These are phyloP conservation scores for Cisticola juncidis DNA, from an alignment of 2,113 vertebrate genomes.

Conservation along the genomic window DNA sequence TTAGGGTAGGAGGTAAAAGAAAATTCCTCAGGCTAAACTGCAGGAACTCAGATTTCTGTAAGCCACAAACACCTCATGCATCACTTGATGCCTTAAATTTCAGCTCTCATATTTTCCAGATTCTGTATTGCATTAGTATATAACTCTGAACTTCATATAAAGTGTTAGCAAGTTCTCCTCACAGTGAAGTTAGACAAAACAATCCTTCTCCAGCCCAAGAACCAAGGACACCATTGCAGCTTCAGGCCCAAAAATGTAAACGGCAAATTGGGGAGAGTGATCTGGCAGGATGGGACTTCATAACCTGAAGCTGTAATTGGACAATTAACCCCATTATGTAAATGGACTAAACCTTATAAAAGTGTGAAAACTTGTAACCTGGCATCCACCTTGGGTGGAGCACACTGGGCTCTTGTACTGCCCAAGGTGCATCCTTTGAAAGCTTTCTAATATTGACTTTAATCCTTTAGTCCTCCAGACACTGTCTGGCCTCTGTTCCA, in stretches of 20 bases:
- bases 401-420: neutral
- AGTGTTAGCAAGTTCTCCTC: neutral
- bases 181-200: neutral
- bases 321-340: neutral
- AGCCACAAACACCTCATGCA: accelerated
- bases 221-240: neutral
- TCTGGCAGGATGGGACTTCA: neutral
- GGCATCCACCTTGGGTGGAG: neutral
- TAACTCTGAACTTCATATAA: neutral
- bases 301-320: neutral
- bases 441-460: neutral
- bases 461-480: neutral
- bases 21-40: neutral
- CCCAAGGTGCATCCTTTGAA: neutral
- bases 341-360: neutral
- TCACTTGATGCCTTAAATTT: neutral
- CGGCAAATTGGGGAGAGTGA: neutral
- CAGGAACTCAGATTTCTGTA: neutral
- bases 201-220: neutral
- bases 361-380: neutral
- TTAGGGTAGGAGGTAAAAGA: neutral
- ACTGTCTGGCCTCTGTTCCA: neutral
- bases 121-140: neutral
- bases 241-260: neutral
- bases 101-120: neutral